phyloP scores from a whole-genome alignment of 2,888 invertebrate genomes.

The Heliconius hortense region DNA sequence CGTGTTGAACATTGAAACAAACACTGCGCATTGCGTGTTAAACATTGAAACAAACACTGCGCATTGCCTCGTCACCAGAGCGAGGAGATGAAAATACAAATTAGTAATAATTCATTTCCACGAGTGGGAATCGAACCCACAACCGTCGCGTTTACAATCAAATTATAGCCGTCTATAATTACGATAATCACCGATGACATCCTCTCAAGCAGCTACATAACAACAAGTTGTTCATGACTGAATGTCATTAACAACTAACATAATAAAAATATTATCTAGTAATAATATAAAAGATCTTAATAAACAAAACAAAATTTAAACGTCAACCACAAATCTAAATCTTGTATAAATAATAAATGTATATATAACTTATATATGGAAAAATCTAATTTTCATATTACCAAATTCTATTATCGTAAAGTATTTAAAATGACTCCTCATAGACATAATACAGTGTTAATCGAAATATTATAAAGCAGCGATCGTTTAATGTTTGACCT shows the following conservation, averaged over 20 bases:
- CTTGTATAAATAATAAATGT: too few species aligned
- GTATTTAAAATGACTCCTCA: neutral
- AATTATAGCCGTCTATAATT: too few species aligned
- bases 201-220: too few species aligned
- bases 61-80: neutral
- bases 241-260: too few species aligned
- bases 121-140: neutral
- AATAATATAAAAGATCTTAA: too few species aligned
- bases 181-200: too few species aligned
- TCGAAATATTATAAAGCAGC: constrained; percentile 4
- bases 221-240: too few species aligned
- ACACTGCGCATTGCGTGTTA: neutral
- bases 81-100: neutral
- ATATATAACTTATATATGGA: neutral
- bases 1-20: too few species aligned
- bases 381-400: neutral
- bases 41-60: neutral
- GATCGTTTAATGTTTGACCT: neutral
- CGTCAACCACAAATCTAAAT: too few species aligned
- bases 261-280: too few species aligned
- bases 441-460: constrained; percentile 4
- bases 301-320: too few species aligned
- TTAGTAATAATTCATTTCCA: neutral
- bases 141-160: neutral
- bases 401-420: neutral